These are phyloP conservation scores for western clawed frog (Xenopus tropicalis) DNA, from an alignment of 2,113 vertebrate species.

Conservation along the genomic window UCB_Xtro_10.0 CM004448.2:69591501-69592000, in stretches of 20 bases:
- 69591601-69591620: no score
- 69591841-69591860: conserved; percentile 28
- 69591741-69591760: conserved; percentile 22
- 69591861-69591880: conserved; percentile 40
- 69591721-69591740: conserved; percentile 23
- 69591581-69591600: no score
- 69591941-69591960: conserved; percentile 8
- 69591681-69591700: conserved; percentile 8
- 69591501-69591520: no score
- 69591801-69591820: conserved; percentile 27
- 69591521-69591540: no score
- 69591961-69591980: not conserved
- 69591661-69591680: not conserved
- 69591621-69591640: no score
- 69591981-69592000: no score
- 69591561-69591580: no score
- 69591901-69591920: conserved; percentile 13
- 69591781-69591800: conserved; percentile 28
- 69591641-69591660: not conserved
- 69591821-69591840: conserved; percentile 32
- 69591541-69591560: no score
- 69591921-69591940: not conserved
- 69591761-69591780: conserved; percentile 36
- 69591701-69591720: conserved; percentile 8
- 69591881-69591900: conserved; percentile 7